Base-by-base conservation (phyloP, 2,888 invertebrate genomes). In the Trachelus tabidus region DNA sequence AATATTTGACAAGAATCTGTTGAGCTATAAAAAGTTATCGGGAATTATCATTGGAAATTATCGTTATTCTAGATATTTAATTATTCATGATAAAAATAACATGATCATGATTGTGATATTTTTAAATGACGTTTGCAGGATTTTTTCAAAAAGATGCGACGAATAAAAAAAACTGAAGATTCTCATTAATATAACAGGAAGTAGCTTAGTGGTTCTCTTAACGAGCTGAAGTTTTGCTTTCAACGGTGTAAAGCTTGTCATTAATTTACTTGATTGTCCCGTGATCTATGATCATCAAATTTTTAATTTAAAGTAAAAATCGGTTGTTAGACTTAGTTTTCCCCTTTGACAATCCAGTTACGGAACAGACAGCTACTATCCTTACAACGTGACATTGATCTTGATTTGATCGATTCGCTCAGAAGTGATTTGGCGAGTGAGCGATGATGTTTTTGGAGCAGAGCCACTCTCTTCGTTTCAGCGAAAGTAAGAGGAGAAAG, bases 401-500 rank as follows among this genome's bases (percentile, higher is more conserved):
- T 74, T 35, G 74, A 23, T 15, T 74, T 1, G 74, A 34, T 74
- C 74, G 35, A 34, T 74, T 35, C 23, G 31, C 30, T 34, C 71
- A 34, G 15, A 6, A 31, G 23, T 23, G 12, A 71, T 30, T 71
- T 34, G 30, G 9, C 30, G 33, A 31, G 56, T 23, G 56, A 56
- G 6, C 56, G 23, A 23, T 56, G 23, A 56, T 56, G 56, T 23
- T 56, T 56, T 56, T 23, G 23, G 71, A 15, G n/a, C 74, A 56
- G 40, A 71, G 73, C 34, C 34, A 69, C 68, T 78, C 74, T 68
- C n/a, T 68, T 76, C 75, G 75, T 34, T 81, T 79, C 82, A 82
- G 86, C 85, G 87, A 89, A 89, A 89, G 89, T 89, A 84, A 88
- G 83, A 86, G 86, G 87, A 83, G 87, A 84, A 85, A 85, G 86